Evolutionary conservation across 2,888 invertebrate genomes (phyloP).

Genomic region (Schrankia costaestrigalis): DNA sequence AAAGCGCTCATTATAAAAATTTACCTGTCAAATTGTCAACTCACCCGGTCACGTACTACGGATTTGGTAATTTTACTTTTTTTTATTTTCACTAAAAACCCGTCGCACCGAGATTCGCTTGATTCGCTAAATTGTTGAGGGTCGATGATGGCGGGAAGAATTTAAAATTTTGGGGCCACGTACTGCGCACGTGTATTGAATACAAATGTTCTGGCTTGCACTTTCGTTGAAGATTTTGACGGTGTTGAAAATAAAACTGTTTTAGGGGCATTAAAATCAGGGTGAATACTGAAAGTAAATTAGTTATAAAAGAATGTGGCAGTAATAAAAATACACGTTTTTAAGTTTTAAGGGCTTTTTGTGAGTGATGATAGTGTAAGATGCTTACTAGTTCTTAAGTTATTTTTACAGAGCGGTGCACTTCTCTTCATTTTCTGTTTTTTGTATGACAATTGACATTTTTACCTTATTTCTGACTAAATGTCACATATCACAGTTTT

Average conservation of each 20-base stretch:
- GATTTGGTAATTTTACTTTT: conserved; percentile 9
- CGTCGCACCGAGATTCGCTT: conserved; percentile 9
- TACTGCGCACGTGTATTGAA: conserved; percentile 18
- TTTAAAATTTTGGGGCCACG: conserved; percentile 29
- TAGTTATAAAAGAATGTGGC: neutral
- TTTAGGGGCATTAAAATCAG: neutral
- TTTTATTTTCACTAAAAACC: conserved; percentile 1
- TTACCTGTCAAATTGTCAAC: conserved; percentile 5
- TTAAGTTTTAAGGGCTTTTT: too few relatives aligned
- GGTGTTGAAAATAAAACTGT: conserved; percentile 12
- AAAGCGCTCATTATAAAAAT: too few relatives aligned
- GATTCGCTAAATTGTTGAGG: conserved; percentile 23
- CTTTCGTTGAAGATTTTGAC: conserved; percentile 21
- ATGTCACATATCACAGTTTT: neutral
- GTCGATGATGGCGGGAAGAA: conserved; percentile 22
- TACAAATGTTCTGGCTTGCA: conserved; percentile 28
- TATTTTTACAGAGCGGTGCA: too few relatives aligned
- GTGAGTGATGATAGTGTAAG: too few relatives aligned
- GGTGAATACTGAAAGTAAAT: neutral
- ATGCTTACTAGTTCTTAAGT: too few relatives aligned
- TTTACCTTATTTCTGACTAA: too few relatives aligned
- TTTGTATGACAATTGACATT: too few relatives aligned
- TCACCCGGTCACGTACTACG: conserved; percentile 8
- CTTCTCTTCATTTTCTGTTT: too few relatives aligned
- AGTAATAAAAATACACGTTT: too few relatives aligned